Evolutionary conservation across 2,797 vertebrate genomes (phyloP).

Genomic region (Furcifer pardalis): DNA sequence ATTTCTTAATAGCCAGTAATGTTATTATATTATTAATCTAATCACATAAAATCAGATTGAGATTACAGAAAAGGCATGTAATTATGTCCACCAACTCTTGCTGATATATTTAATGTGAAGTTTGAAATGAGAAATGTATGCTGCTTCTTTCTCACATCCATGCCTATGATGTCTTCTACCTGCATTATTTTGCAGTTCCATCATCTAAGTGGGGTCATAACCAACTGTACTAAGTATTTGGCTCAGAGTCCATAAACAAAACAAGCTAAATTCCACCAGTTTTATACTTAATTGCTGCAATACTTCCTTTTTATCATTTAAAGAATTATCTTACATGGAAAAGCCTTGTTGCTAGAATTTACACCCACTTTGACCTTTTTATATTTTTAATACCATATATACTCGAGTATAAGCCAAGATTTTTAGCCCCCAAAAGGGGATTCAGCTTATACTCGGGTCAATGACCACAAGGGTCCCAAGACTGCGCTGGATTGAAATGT

Average conservation of each 20-base stretch:
- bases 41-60: background rate
- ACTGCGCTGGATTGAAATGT: too few relatives aligned
- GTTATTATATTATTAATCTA: constrained; percentile 14
- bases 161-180: background rate
- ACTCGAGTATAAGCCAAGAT: too few relatives aligned
- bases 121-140: accelerated
- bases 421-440: too few relatives aligned
- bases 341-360: constrained; percentile 4
- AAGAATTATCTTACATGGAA: constrained; percentile 21
- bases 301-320: constrained; percentile 29
- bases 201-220: constrained; percentile 39
- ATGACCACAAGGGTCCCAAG: too few relatives aligned
- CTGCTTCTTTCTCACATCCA: background rate
- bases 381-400: constrained; percentile 4
- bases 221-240: constrained; percentile 12
- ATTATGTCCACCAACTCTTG: constrained; percentile 8
- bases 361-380: background rate
- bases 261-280: constrained; percentile 24
- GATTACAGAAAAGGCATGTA: background rate
- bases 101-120: constrained; percentile 8
- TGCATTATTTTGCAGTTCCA: constrained; percentile 12
- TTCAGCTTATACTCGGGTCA: too few relatives aligned
- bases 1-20: background rate
- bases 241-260: constrained; percentile 41
- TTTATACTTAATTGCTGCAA: constrained; percentile 34